A percentile compares a stretch with the other conserved stretches of the same genome.
phyloP scores from a whole-genome alignment of 2,888 invertebrate species.

The Troglohyphantes excavatus region DNA sequence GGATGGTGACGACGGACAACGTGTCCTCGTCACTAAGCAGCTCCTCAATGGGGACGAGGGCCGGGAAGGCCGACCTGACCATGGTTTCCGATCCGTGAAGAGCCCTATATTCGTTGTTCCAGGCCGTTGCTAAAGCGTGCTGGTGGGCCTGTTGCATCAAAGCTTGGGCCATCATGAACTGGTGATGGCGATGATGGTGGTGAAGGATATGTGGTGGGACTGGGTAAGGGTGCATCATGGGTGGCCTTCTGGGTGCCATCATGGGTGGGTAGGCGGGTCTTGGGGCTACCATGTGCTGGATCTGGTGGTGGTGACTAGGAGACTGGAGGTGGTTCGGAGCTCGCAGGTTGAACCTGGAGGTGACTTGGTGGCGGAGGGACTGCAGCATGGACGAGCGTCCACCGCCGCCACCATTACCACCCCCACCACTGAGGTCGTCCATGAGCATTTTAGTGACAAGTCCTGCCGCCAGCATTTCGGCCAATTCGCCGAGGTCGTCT shows the following conservation, averaged over 20 bases:
- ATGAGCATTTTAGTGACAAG: slow-evolving; percentile 60
- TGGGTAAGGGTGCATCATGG: background rate
- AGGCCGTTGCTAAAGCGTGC: background rate
- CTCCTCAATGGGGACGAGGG: background rate
- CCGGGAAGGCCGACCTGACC: background rate
- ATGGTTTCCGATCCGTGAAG: slow-evolving; percentile 40
- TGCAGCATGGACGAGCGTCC: slow-evolving; percentile 4
- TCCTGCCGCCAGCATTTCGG: slow-evolving; percentile 65
- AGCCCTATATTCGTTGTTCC: slow-evolving; percentile 31
- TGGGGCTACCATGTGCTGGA: background rate
- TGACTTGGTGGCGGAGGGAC: slow-evolving; percentile 11
- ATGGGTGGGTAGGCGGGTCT: slow-evolving; percentile 26
- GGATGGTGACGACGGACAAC: slow-evolving; percentile 39
- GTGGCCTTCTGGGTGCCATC: background rate
- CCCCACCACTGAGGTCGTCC: slow-evolving; percentile 26
- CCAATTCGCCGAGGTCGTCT: slow-evolving; percentile 18
- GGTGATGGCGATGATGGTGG: slow-evolving; percentile 8
- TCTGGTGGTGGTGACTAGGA: background rate
- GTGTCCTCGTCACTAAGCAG: slow-evolving; percentile 44
- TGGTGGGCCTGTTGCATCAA: slow-evolving; percentile 31
- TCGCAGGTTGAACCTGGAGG: background rate
- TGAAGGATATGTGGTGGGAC: background rate
- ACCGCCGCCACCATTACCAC: background rate
- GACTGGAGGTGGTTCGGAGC: background rate
- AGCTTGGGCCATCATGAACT: slow-evolving; percentile 49